Evolutionary conservation across 2,113 vertebrate genomes (phyloP).

Genomic region (Caretta caretta): DNA sequence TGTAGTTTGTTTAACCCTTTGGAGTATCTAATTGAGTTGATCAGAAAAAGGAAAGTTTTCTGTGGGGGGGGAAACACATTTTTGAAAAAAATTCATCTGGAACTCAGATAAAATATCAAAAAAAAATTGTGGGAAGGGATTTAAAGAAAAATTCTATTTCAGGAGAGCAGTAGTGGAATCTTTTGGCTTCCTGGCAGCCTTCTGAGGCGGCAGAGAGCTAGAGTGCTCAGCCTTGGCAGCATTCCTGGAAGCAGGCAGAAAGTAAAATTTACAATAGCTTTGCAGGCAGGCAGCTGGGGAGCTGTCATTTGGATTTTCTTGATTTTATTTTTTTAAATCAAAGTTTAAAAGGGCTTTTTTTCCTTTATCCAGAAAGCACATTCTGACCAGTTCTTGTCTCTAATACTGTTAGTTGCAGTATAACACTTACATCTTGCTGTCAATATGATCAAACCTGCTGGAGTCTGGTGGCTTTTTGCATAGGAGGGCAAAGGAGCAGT

Average conservation of each 20-base stretch:
- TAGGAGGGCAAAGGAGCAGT: neutral
- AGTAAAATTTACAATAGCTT: neutral
- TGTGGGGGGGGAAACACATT: too few species aligned
- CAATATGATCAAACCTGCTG: neutral
- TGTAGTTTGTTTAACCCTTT: neutral
- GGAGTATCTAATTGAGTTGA: neutral
- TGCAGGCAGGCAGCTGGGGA: neutral
- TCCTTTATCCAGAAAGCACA: neutral
- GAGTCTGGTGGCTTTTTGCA: neutral
- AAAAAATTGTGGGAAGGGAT: neutral
- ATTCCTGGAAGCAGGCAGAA: too few species aligned
- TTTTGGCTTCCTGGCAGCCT: neutral
- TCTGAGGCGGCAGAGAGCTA: neutral
- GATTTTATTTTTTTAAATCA: neutral
- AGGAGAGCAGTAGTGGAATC: neutral
- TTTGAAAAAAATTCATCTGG: neutral
- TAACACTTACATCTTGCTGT: neutral
- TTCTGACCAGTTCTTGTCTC: neutral
- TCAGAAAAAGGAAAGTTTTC: neutral
- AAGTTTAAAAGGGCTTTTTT: neutral
- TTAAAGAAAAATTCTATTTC: neutral
- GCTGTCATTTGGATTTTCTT: neutral
- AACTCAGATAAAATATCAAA: neutral
- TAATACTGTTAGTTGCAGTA: accelerated
- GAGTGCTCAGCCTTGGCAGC: too few species aligned